A percentile compares a stretch with the other conserved stretches of the same genome.
These are phyloP conservation scores for Tetropium fuscum DNA, from an alignment of 2,888 invertebrate species.

Conservation along the genomic window DNA sequence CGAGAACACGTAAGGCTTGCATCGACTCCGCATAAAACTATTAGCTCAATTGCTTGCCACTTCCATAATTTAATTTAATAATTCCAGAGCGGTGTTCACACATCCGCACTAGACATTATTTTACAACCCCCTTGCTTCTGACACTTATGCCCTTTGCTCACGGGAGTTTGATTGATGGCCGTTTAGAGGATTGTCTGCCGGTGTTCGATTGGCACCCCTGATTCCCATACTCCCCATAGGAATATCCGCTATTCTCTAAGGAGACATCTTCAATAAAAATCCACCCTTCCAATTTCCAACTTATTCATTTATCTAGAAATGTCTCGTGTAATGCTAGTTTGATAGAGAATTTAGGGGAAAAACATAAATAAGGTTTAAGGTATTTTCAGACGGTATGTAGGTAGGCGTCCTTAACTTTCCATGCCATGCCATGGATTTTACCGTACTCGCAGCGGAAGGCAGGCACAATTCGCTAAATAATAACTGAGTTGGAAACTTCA, in stretches of 20 bases:
- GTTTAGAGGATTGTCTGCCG: slow-evolving; percentile 55
- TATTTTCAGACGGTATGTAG: not conserved
- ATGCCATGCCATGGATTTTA: not conserved
- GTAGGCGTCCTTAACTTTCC: not conserved
- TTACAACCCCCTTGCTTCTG: slow-evolving; percentile 31
- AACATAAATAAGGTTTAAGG: slow-evolving; percentile 9
- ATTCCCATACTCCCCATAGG: slow-evolving; percentile 52
- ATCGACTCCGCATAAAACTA: slow-evolving; percentile 8
- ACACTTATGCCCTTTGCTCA: slow-evolving; percentile 41
- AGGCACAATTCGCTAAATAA: not conserved
- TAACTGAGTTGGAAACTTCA: not conserved
- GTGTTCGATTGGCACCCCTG: slow-evolving; percentile 49
- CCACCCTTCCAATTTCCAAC: slow-evolving; percentile 53
- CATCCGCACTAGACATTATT: slow-evolving; percentile 43
- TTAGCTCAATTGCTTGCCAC: slow-evolving; percentile 4
- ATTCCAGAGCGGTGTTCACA: slow-evolving; percentile 28
- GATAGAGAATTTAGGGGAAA: slow-evolving; percentile 16
- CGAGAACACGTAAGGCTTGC: not conserved
- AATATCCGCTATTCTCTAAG: slow-evolving; percentile 49
- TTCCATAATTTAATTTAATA: slow-evolving; percentile 33
- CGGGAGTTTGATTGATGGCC: slow-evolving; percentile 57
- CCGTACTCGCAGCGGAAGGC: too few species aligned
- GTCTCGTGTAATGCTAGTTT: slow-evolving; percentile 25
- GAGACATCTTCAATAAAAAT: slow-evolving; percentile 55
- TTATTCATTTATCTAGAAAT: slow-evolving; percentile 63